These are phyloP conservation scores for Arrhamphus sclerolepis DNA, from an alignment of 2,797 vertebrate species.

Conservation along the genomic window DNA sequence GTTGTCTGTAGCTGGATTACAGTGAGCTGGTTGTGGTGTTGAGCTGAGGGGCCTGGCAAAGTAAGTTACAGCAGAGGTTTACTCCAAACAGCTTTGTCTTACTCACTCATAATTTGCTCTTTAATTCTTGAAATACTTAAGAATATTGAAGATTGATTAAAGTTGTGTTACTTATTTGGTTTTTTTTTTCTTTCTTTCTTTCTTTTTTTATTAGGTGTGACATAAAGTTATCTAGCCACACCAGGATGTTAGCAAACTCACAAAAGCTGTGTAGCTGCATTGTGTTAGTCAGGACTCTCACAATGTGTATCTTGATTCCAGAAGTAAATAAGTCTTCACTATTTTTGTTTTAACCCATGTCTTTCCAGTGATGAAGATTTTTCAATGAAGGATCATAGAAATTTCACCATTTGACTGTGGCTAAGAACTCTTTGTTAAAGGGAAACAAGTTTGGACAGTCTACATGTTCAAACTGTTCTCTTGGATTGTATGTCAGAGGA, in stretches of 20 bases:
- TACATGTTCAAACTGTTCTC: conserved; percentile 66
- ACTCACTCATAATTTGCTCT: conserved; percentile 9
- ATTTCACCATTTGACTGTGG: neutral
- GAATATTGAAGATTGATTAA: conserved; percentile 7
- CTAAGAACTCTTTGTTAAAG: conserved; percentile 8
- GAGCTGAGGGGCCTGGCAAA: conserved; percentile 22
- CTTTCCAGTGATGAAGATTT: neutral
- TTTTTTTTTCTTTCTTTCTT: no score
- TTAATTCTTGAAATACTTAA: conserved; percentile 10
- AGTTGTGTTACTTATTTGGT: neutral
- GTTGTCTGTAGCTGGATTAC: conserved; percentile 50
- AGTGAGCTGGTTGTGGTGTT: conserved; percentile 46
- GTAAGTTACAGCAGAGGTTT: conserved; percentile 30
- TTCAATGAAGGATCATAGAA: neutral
- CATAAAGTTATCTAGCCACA: no score
- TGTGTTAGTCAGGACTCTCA: no score
- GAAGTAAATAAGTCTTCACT: no score
- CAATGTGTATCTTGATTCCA: no score
- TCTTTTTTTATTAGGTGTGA: no score
- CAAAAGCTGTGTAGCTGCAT: no score
- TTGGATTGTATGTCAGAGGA: conserved; percentile 50
- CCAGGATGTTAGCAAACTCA: no score
- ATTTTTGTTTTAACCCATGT: neutral
- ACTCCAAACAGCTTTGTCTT: conserved; percentile 5
- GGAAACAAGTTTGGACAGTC: conserved; percentile 20